Base-by-base conservation (phyloP, 2,888 invertebrate genomes). In the Drosophila algonquin region DNA sequence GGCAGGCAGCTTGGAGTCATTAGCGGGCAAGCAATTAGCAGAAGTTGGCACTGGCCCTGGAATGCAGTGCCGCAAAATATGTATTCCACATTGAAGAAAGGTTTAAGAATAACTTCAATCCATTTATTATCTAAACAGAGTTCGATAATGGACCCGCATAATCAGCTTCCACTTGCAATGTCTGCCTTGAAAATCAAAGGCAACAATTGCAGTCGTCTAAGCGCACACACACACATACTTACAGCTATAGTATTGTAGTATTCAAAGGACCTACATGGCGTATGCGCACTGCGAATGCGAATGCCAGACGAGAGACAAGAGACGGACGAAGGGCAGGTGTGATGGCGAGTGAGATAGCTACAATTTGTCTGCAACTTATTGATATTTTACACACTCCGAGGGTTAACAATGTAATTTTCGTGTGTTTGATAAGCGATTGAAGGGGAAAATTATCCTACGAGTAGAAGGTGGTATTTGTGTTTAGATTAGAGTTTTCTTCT, bases 331-430 rank as follows among this genome's bases (percentile, higher is more conserved):
- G 77, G 73, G 73, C 57, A 64, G 45, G 32, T 52, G 1, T 3
- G 12, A 40, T 50, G 46, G 45, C 40, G 63, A 70, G 73, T 35
- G 74, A 79, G 77, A 79, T 75, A 72, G 73, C 73, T 62, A 48
- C 69, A 75, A 47, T 76, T 73, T 72, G 80, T 79, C 84, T 85
- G 84, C 87, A 85, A 84, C 84, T 80, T 85, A 85, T 85, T 85
- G 84, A 85, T 76, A 83, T 84, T 82, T 87, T 75, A 3, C 58
- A 5, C 27, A 30, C 8, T 14, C 10, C 64, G 60, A 30, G 74
- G 80, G 79, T 46, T 35, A 60, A 1, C 47, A 51, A 16, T 40
- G 35, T 63, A 58, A 9, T 40, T 40, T 14, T 4, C 10, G 45
- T 27, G 16, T 24, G 8, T 14, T 27, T 8, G 44, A 24, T 54